phyloP scores from a whole-genome alignment of 2,888 invertebrate species.

The Lordiphosa andalusiaca region DNA sequence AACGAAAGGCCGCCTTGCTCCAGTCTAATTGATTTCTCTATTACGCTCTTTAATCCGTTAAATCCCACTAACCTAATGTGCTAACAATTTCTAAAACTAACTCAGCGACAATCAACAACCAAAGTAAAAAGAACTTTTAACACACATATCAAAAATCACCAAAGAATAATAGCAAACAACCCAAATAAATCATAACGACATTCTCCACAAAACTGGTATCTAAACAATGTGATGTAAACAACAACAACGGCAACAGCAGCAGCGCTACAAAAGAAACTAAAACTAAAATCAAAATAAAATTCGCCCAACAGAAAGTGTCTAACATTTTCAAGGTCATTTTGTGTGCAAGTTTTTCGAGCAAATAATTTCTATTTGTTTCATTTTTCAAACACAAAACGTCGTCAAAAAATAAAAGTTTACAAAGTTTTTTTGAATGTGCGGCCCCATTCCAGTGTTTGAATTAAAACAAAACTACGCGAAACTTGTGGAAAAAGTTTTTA shows the following conservation, averaged over 20 bases:
- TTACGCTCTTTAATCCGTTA: no score
- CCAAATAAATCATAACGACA: conserved; percentile 42
- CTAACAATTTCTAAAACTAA: no score
- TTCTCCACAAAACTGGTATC: conserved; percentile 36
- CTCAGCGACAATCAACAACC: conserved; percentile 4
- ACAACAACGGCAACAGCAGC: conserved; percentile 31
- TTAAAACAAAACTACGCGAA: conserved; percentile 56
- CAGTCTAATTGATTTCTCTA: no score
- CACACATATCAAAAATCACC: conserved; percentile 18
- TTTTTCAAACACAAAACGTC: conserved; percentile 26
- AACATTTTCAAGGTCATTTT: conserved; percentile 57
- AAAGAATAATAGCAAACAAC: conserved; percentile 23
- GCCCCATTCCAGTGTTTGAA: conserved; percentile 17
- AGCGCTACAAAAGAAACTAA: conserved; percentile 25
- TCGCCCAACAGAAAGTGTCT: conserved; percentile 23
- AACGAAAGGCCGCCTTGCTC: no score
- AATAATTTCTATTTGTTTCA: conserved; percentile 64
- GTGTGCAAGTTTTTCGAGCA: conserved; percentile 40
- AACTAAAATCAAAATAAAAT: conserved; percentile 26
- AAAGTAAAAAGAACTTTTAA: conserved; percentile 30
- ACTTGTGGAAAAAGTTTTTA: conserved; percentile 33
- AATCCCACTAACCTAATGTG: no score
- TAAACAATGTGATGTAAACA: conserved; percentile 46
- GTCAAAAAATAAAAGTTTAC: conserved; percentile 51
- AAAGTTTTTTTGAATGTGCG: conserved; percentile 15